Evolutionary conservation across 2,888 invertebrate genomes (phyloP).

Genomic region (Aspidapion aeneum): DNA sequence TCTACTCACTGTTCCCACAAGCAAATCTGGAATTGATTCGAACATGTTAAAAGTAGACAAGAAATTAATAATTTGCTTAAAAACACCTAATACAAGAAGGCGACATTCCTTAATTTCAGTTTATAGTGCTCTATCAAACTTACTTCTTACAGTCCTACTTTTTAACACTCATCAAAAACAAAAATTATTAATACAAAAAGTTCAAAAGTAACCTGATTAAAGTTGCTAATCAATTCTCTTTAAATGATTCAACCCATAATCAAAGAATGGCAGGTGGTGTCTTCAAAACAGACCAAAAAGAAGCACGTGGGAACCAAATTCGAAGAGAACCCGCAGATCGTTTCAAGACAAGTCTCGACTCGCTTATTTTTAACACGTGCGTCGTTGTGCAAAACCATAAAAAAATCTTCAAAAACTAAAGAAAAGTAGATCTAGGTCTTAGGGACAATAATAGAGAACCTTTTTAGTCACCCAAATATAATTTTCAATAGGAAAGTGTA

Average conservation of each 20-base stretch:
- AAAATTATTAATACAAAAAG: too few species aligned
- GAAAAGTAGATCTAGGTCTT: background rate
- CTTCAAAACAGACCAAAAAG: slow-evolving; percentile 22
- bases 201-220: too few species aligned
- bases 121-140: too few species aligned
- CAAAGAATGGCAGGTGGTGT: slow-evolving; percentile 25
- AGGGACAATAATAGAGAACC: background rate
- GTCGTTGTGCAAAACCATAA: slow-evolving; percentile 7
- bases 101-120: too few species aligned
- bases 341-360: slow-evolving; percentile 1
- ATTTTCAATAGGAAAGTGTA: background rate
- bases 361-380: slow-evolving; percentile 3
- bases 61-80: too few species aligned
- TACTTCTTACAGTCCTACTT: too few species aligned
- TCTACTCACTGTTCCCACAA: too few species aligned
- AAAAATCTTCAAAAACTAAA: slow-evolving; percentile 12
- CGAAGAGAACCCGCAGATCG: background rate
- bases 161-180: too few species aligned
- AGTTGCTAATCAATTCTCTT: too few species aligned
- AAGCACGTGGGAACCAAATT: slow-evolving; percentile 7
- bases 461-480: background rate
- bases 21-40: too few species aligned
- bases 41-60: too few species aligned
- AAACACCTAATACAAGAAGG: too few species aligned
- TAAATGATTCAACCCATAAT: background rate